Conservation (phyloP, 2,888 invertebrate genomes). For the Encarsia formosa region DNA sequence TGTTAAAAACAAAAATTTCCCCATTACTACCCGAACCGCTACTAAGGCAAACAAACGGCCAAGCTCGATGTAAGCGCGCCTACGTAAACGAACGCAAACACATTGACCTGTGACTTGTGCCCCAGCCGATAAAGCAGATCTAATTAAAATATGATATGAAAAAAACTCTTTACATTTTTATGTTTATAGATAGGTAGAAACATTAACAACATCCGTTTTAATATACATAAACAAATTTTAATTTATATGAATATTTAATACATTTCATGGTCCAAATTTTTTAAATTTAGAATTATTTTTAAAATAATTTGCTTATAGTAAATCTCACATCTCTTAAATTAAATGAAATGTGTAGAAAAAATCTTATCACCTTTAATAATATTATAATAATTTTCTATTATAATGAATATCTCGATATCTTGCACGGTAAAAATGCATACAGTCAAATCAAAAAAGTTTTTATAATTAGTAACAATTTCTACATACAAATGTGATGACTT, state of each 20-base stretch:
- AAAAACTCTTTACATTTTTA: too few relatives aligned
- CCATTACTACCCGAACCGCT: too few relatives aligned
- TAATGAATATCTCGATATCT: conserved; percentile 16
- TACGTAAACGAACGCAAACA: conserved; percentile 3
- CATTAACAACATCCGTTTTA: background rate
- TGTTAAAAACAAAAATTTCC: too few relatives aligned
- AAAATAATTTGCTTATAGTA: conserved; percentile 28
- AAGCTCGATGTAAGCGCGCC: conserved; percentile 18
- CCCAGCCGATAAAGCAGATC: conserved; percentile 17
- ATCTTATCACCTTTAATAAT: conserved; percentile 21
- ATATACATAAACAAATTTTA: conserved; percentile 26
- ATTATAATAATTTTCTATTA: conserved; percentile 17
- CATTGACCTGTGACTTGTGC: background rate
- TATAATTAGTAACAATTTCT: conserved; percentile 17
- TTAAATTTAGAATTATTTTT: conserved; percentile 25
- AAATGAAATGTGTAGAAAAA: conserved; percentile 27
- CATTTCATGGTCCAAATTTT: conserved; percentile 25
- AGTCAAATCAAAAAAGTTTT: conserved; percentile 24
- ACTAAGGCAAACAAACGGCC: conserved; percentile 28
- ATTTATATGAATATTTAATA: conserved; percentile 23
- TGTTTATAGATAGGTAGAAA: too few relatives aligned
- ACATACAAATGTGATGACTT: conserved; percentile 21
- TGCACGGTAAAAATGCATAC: conserved; percentile 26
- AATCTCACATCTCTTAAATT: conserved; percentile 25
- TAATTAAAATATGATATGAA: too few relatives aligned